These are phyloP conservation scores for Trialeurodes vaporariorum DNA, from an alignment of 1,140 invertebrate species.

Conservation along the genomic window DNA sequence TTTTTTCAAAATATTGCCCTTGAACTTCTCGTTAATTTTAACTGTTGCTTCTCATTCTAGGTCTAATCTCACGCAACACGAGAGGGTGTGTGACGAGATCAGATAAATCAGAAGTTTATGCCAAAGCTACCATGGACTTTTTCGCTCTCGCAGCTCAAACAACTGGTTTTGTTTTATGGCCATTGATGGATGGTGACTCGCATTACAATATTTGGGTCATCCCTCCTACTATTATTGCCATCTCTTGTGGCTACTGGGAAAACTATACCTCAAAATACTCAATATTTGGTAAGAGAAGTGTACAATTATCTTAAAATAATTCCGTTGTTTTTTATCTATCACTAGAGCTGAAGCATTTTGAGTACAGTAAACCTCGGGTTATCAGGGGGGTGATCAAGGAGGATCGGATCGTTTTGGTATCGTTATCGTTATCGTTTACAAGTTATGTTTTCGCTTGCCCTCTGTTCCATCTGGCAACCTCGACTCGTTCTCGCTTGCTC, in stretches of 20 bases:
- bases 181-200: constrained; percentile 47
- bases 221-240: constrained; percentile 66
- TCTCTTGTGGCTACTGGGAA: constrained; percentile 93
- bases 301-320: no score
- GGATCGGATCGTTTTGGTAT: no score
- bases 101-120: constrained; percentile 46
- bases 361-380: no score
- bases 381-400: no score
- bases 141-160: constrained; percentile 71
- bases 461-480: no score
- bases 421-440: no score
- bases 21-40: no score
- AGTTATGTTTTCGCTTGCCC: no score
- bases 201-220: constrained; percentile 58
- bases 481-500: no score
- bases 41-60: constrained; percentile 38
- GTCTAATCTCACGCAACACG: constrained; percentile 61
- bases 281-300: constrained; percentile 48
- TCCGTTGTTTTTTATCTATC: no score
- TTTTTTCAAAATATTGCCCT: no score
- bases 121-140: constrained; percentile 71
- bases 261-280: constrained; percentile 82
- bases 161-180: constrained; percentile 83
- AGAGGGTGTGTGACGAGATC: constrained; percentile 38
- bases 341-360: no score